Evolutionary conservation across 2,797 vertebrate species (phyloP).

Genomic region (Tadarida brasiliensis): DNA sequence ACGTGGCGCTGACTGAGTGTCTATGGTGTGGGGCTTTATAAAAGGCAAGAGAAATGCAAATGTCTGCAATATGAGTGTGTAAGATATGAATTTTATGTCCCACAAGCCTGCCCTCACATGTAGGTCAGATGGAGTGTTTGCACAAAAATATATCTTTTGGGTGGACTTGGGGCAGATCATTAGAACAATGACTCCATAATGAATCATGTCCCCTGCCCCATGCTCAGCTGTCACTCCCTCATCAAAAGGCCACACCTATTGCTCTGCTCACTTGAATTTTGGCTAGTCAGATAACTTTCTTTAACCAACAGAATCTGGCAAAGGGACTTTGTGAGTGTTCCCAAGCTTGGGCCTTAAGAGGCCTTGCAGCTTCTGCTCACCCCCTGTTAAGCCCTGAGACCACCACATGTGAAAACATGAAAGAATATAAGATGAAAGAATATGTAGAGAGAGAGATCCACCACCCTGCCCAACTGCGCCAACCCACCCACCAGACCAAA

Average conservation of each 20-base stretch:
- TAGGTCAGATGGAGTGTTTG: background rate
- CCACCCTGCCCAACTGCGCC: fast-evolving
- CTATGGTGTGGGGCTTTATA: background rate
- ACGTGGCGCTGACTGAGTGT: background rate
- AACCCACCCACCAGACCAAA: background rate
- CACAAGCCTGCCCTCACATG: background rate
- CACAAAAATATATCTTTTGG: background rate
- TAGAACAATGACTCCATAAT: background rate
- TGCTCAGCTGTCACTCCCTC: background rate
- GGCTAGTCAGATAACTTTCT: background rate
- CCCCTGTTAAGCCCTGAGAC: background rate
- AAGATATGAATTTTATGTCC: background rate
- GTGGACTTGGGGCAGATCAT: background rate
- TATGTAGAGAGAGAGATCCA: background rate
- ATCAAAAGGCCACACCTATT: background rate
- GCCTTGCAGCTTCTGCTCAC: background rate
- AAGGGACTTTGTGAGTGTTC: background rate
- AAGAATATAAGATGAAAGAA: background rate
- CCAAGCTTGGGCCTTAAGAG: background rate
- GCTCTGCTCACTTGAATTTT: background rate
- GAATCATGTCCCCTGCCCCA: background rate
- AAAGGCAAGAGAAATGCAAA: slow-evolving; percentile 1
- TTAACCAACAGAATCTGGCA: background rate
- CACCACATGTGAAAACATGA: background rate
- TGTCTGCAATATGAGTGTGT: background rate